Evolutionary conservation across 2,797 vertebrate species (phyloP), one percentile per base, ranked within the genome.

Genomic region (Apogon hyalosoma): DNA sequence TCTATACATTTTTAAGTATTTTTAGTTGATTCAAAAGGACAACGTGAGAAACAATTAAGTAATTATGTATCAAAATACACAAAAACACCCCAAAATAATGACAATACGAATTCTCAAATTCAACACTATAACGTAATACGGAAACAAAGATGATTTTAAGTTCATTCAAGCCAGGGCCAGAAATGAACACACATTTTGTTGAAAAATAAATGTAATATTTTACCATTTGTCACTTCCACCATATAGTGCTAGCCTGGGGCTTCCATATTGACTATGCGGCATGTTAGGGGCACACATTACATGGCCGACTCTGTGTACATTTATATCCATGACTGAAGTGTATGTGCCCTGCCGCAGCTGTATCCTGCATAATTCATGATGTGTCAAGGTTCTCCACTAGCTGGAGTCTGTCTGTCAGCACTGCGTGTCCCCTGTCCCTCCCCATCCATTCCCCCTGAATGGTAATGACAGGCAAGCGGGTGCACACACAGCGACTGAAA

Each of bases 361-460:
- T 45, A 75, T 51, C 28, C 77, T 92, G 87, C 84, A 92, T 92
- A 83, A 92, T 92, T 91, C 89, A 91, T 88, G 73, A 77, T 12
- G 72, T 84, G 85, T 90, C 90, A 89, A 82, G 88, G 69, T 81
- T 80, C 78, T 86, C 75, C 72, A 50, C 79, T 86, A n/a, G 74
- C 88, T 78, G 77, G 73, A 84, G 83, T 83, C 77, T 81, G 80
- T 88, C 87, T 90, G 88, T 90, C 90, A 87, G 75, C 71, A 63
- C 69, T 57, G 52, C 16, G 9, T 74, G 81, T 87, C 87, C 83
- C 84, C 62, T 80, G 78, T 82, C 85, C 82, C 83, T 77, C 64
- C 68, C 69, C 61, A 69, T 75, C 79, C 69, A 69, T 81, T 80
- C 69, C 68, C 70, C 51, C 63, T 63, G 85, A 86, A 88, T 80